These are phyloP conservation scores for Myotis yumanensis DNA, from an alignment of 2,113 vertebrate species.

Conservation along the genomic window DNA sequence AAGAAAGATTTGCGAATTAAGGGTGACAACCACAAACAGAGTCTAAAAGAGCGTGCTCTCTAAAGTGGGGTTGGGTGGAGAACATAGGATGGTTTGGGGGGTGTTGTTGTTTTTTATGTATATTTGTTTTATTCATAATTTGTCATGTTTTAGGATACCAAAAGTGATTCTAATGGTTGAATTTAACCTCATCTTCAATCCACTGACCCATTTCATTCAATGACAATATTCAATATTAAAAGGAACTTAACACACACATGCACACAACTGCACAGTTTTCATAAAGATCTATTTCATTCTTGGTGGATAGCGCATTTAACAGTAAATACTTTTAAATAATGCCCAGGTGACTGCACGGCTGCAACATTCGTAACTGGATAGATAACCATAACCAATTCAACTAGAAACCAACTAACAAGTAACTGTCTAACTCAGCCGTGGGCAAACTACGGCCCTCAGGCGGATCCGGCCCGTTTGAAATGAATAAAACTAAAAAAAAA, in stretches of 20 bases:
- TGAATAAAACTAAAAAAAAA: too few relatives aligned
- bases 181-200: slow-evolving; percentile 81
- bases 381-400: slow-evolving; percentile 83
- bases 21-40: not conserved
- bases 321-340: slow-evolving; percentile 89
- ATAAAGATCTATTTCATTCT: slow-evolving; percentile 89
- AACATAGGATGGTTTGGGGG: not conserved
- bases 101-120: slow-evolving; percentile 52
- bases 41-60: not conserved
- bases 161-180: slow-evolving; percentile 83
- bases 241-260: slow-evolving; percentile 89
- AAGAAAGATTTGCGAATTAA: not conserved
- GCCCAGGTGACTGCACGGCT: slow-evolving; percentile 84
- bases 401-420: slow-evolving; percentile 86
- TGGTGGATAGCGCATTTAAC: slow-evolving; percentile 83
- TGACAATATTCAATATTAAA: slow-evolving; percentile 81
- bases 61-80: not conserved
- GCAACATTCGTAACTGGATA: slow-evolving; percentile 85
- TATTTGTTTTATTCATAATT: slow-evolving; percentile 87
- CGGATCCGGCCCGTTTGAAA: too few relatives aligned
- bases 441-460: too few relatives aligned
- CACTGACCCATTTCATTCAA: slow-evolving; percentile 81
- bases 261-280: slow-evolving; percentile 87
- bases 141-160: slow-evolving; percentile 82
- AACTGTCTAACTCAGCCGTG: slow-evolving; percentile 87